Evolutionary conservation across 2,888 invertebrate genomes (phyloP).

Genomic region (Minunthozetes semirufus): DNA sequence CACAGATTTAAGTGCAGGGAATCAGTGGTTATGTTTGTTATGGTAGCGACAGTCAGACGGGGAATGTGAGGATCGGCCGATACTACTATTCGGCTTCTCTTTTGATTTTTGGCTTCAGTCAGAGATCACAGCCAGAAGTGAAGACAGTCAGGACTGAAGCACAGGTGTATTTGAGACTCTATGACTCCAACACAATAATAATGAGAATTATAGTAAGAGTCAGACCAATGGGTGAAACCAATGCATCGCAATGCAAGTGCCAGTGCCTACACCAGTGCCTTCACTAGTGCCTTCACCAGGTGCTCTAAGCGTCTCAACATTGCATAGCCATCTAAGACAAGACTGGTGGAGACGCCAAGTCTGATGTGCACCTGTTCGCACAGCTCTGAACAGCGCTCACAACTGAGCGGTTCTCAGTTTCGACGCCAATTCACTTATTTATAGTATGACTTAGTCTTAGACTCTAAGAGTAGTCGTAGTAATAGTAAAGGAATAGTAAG

Average conservation of each 20-base stretch:
- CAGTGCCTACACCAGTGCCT: too few species aligned
- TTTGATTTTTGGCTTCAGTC: background rate
- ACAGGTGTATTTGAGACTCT: constrained; percentile 19
- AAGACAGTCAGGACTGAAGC: background rate
- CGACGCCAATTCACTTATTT: background rate
- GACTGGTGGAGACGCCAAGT: background rate
- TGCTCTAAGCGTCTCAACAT: background rate
- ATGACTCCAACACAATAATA: background rate
- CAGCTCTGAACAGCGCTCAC: background rate
- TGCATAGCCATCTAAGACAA: background rate
- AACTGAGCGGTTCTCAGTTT: background rate
- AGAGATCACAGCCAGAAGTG: background rate
- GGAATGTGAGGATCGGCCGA: background rate
- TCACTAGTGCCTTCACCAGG: too few species aligned
- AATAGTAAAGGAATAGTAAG: background rate
- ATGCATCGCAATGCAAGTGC: background rate
- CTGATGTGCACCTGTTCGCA: constrained; percentile 12
- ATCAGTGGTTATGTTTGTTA: background rate
- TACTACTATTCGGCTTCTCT: background rate
- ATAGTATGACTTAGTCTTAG: constrained; percentile 3
- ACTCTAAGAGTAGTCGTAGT: constrained; percentile 2
- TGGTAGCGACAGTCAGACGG: background rate
- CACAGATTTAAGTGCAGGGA: background rate
- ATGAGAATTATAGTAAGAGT: background rate
- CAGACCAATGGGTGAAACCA: constrained; percentile 3